Percentiles rank a stretch among this genome's conserved stretches.
Conservation (phyloP, 2,888 invertebrate species). For the Leptopilina drosophilae region DNA sequence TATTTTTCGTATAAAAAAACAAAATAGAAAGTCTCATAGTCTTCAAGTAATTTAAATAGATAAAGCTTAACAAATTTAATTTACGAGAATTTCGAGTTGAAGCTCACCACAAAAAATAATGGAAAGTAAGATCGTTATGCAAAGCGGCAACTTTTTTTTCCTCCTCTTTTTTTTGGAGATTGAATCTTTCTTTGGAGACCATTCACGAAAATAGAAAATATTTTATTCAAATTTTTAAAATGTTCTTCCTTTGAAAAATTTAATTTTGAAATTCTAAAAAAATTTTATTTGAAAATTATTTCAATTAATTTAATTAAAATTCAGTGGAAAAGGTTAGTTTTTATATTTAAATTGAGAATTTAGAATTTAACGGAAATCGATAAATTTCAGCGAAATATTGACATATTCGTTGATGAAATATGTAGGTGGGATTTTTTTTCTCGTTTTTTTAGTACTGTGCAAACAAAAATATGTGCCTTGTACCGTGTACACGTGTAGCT, state of each 20-base stretch:
- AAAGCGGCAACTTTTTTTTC: neutral
- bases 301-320: too few species aligned
- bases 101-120: constrained; percentile 1
- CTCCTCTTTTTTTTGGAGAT: neutral
- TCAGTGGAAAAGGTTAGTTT: too few species aligned
- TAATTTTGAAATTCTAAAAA: too few species aligned
- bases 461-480: constrained; percentile 34
- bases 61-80: constrained; percentile 19
- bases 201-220: neutral
- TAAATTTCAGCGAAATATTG: too few species aligned
- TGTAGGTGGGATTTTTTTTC: neutral
- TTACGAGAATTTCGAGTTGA: neutral
- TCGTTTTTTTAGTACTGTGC: neutral
- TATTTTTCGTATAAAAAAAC: neutral
- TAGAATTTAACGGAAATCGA: too few species aligned
- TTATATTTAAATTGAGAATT: too few species aligned
- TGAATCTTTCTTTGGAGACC: neutral
- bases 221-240: neutral
- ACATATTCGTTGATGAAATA: neutral
- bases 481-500: neutral
- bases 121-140: constrained; percentile 4
- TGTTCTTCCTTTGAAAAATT: too few species aligned
- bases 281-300: too few species aligned
- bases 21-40: neutral
- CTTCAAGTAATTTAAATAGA: constrained; percentile 8